Base-by-base conservation (phyloP, 2,797 vertebrate genomes). In the Melanotaenia maccullochi region DNA sequence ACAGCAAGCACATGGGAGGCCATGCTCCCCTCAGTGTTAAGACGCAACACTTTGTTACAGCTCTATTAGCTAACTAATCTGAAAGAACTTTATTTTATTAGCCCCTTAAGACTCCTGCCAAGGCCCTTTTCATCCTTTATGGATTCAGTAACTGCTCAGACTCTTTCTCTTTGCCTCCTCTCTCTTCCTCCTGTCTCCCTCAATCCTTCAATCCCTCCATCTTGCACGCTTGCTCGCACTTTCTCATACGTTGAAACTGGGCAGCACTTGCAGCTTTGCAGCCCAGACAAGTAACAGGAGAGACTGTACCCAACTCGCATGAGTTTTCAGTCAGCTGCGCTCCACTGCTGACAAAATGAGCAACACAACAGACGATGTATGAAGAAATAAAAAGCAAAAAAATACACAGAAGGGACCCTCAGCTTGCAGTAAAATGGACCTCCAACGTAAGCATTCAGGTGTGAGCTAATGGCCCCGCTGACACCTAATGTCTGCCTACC, bases 31-130 rank as follows among this genome's bases (percentile, higher is more conserved):
- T 86, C 78, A 79, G 86, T 85, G 85, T 89, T 85, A 88, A 79
- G 87, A 87, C 82, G 83, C 92, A 87, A 81, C 86, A 79, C 83
- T 82, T 75, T 73, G 89, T 89, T 92, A 92, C 89, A 84, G 89
- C 91, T 93, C 93, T 92, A 93, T 94, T 94, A 94, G 92, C 88
- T 85, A 87, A 91, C 90, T 94, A 92, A 94, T 94, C 90, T 92
- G 81, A 90, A 86, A 90, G 86, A 93, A 93, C 90, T 91, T 91
- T 86, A 87, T 90, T 93, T 93, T 92, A 93, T 94, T 93, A 91
- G 90, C 89, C 91, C 91, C 91, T 89, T 86, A 90, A 90, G 90
- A 91, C 92, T 85, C 85, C 89, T 90, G 89, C 90, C 90, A 92
- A 91, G 90, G 86, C 88, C 87, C 85, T 90, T 89, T 91, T 91